Percentiles rank a stretch among this genome's conserved stretches.
phyloP scores from a whole-genome alignment of 1,140 invertebrate species.

The Penaeus vannamei region DNA sequence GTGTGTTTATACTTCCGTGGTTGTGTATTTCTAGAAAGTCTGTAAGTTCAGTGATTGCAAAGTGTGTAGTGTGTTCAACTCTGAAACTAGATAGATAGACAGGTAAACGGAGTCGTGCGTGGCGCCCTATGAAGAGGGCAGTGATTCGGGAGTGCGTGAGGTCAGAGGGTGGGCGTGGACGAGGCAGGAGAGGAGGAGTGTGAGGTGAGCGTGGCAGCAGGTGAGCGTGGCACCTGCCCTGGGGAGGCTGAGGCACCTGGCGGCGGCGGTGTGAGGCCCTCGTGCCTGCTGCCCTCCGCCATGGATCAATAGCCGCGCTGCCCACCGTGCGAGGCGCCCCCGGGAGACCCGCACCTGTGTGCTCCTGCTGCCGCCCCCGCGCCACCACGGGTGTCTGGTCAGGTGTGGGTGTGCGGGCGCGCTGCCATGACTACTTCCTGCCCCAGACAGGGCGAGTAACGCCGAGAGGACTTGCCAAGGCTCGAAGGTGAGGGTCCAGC shows the following conservation, averaged over 20 bases:
- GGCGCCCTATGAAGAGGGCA: conserved; percentile 31
- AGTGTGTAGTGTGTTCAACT: conserved; percentile 40
- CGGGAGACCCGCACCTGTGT: conserved; percentile 59
- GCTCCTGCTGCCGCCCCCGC: conserved; percentile 39
- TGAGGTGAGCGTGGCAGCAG: conserved; percentile 44
- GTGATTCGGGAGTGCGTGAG: conserved; percentile 32
- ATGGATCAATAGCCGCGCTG: conserved; percentile 66
- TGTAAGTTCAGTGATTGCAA: conserved; percentile 28
- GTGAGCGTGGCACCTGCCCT: conserved; percentile 56
- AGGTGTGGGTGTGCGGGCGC: conserved; percentile 51
- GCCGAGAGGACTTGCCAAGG: background rate
- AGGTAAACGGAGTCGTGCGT: conserved; percentile 7
- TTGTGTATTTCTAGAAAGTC: conserved; percentile 29
- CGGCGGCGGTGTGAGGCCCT: conserved; percentile 48
- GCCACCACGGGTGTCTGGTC: conserved; percentile 18
- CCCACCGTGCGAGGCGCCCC: conserved; percentile 63
- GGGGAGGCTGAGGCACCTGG: conserved; percentile 34
- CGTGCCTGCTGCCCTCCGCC: conserved; percentile 65
- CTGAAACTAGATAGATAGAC: background rate
- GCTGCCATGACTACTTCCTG: conserved; percentile 46
- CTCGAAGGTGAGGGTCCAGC: no score
- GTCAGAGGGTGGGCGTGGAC: conserved; percentile 25
- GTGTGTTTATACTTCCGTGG: conserved; percentile 52
- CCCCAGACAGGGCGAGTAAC: conserved; percentile 38
- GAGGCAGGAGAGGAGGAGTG: no score